Conservation (phyloP, 2,113 vertebrate species). For the Jacana jacana region DNA sequence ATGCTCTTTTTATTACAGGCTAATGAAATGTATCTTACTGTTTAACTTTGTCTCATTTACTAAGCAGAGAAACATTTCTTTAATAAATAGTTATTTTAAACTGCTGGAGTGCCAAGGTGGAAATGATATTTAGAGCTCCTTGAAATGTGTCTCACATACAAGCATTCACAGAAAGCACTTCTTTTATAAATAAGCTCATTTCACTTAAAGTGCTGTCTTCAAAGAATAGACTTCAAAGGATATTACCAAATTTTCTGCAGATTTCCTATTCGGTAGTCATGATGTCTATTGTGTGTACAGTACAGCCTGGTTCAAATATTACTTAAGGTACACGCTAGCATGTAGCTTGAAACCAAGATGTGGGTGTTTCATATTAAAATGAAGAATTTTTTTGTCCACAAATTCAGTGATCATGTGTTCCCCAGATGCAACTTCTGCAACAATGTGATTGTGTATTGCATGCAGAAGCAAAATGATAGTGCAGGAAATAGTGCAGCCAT, state of each 20-base stretch:
- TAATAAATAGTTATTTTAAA: constrained; percentile 75
- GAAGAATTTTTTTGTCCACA: background rate
- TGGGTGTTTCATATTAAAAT: constrained; percentile 35
- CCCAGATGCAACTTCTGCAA: constrained; percentile 47
- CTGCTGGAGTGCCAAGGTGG: constrained; percentile 50
- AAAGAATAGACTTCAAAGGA: constrained; percentile 74
- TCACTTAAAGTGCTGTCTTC: constrained; percentile 63
- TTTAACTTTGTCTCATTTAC: constrained; percentile 61
- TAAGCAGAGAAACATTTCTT: constrained; percentile 57
- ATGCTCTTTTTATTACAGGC: constrained; percentile 47
- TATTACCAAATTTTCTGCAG: constrained; percentile 62
- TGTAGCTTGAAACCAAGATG: constrained; percentile 40
- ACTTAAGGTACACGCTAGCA: constrained; percentile 47
- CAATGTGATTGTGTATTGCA: background rate
- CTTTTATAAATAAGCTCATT: constrained; percentile 67
- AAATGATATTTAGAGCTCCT: constrained; percentile 72
- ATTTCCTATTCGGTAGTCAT: constrained; percentile 65
- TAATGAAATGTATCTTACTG: constrained; percentile 62
- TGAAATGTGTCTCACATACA: constrained; percentile 67
- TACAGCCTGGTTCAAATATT: constrained; percentile 57
- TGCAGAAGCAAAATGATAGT: background rate
- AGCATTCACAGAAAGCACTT: constrained; percentile 45
- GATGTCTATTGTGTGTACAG: constrained; percentile 57
- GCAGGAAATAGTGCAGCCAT: background rate
- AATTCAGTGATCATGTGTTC: constrained; percentile 31